These are phyloP conservation scores for Monomorium pharaonis DNA, from an alignment of 1,140 invertebrate species.

Conservation along the genomic window DNA sequence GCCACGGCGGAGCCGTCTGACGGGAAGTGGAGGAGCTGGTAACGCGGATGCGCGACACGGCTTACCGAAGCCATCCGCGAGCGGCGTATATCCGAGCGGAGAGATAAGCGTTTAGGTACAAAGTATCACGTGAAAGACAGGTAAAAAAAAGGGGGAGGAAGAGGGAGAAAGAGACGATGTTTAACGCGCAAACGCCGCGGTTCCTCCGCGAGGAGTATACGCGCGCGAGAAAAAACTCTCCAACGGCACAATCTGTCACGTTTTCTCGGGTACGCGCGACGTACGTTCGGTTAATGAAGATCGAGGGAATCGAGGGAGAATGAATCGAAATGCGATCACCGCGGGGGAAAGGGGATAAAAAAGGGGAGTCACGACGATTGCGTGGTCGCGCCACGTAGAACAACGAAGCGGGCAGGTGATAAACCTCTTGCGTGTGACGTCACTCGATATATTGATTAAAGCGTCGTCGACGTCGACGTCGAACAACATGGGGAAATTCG, in stretches of 20 bases:
- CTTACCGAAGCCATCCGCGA: not conserved
- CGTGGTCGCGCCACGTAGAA: slow-evolving; percentile 10
- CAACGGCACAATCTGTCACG: not conserved
- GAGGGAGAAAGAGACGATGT: not conserved
- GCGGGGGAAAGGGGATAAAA: not conserved
- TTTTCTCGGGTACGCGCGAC: not conserved
- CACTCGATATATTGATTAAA: slow-evolving; percentile 52
- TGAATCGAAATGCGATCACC: not conserved
- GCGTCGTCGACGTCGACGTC: slow-evolving; percentile 1
- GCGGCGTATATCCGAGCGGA: not conserved
- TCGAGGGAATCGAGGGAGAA: not conserved
- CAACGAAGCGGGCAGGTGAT: slow-evolving; percentile 32
- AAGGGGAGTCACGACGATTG: not conserved
- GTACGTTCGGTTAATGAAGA: not conserved
- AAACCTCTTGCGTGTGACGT: slow-evolving; percentile 41
- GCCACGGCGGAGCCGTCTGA: not conserved
- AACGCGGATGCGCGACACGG: not conserved
- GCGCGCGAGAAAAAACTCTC: not conserved
- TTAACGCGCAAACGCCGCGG: slow-evolving; percentile 13
- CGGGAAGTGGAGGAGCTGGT: not conserved
- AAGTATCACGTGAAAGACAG: not conserved
- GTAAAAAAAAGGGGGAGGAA: no score
- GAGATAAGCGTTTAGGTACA: not conserved
- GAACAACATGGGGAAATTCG: slow-evolving; percentile 14
- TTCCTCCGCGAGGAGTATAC: not conserved